These are phyloP conservation scores for Molothrus aeneus DNA, from an alignment of 2,797 vertebrate genomes.

Conservation along the genomic window DNA sequence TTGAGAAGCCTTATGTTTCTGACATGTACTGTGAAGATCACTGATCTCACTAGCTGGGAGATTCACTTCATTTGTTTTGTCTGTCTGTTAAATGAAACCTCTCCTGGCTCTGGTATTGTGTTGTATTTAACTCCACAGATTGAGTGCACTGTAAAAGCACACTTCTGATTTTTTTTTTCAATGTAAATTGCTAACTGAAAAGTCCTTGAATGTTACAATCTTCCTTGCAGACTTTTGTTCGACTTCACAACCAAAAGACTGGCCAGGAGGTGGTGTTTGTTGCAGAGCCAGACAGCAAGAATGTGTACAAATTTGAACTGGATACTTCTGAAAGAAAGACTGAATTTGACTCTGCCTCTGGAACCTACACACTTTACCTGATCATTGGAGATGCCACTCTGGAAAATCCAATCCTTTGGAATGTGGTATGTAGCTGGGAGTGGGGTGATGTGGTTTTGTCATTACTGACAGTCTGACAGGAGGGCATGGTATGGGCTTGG, in stretches of 20 bases:
- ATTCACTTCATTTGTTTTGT: background rate
- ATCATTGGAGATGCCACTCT: conserved; percentile 96
- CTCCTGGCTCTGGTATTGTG: background rate
- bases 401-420: conserved; percentile 97
- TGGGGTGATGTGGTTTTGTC: background rate
- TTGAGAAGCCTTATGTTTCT: conserved; percentile 13
- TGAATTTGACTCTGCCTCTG: conserved; percentile 95
- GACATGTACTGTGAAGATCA: background rate
- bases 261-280: conserved; percentile 98
- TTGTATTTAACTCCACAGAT: background rate
- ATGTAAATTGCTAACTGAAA: background rate
- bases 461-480: background rate
- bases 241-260: conserved; percentile 95
- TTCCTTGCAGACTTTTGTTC: conserved; percentile 89
- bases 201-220: background rate
- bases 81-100: background rate
- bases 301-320: conserved; percentile 95
- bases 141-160: background rate
- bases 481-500: background rate
- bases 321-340: conserved; percentile 93
- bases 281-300: conserved; percentile 95
- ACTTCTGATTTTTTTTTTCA: background rate
- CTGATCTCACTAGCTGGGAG: background rate
- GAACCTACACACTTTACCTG: conserved; percentile 92
- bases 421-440: conserved; percentile 85